Evolutionary conservation across 2,797 vertebrate species (phyloP).

Genomic region (Sebastiscus albofasciatus): DNA sequence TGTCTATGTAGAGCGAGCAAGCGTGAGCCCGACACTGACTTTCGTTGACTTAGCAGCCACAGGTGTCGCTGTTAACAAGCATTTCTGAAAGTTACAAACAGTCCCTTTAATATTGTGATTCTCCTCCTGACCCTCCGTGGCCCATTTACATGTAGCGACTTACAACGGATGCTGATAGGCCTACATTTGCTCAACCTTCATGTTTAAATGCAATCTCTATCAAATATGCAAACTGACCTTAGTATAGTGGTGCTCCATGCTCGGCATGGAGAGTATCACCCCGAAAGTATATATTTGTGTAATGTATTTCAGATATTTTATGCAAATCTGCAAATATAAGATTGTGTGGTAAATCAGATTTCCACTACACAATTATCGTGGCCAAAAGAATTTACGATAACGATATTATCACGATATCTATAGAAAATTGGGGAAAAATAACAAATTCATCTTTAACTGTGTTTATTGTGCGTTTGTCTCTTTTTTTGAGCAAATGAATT

Average conservation of each 20-base stretch:
- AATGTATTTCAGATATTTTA: neutral
- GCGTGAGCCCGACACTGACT: no score
- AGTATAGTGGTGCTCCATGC: no score
- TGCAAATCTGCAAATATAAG: neutral
- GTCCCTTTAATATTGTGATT: neutral
- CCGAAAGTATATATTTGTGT: neutral
- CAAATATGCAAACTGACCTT: neutral
- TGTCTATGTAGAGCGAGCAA: no score
- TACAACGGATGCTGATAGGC: neutral
- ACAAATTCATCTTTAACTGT: neutral
- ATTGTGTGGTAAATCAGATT: neutral
- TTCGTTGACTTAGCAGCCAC: rapidly evolving
- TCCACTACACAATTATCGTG: no score
- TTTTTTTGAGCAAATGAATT: neutral
- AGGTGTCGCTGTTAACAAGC: no score
- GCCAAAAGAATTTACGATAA: no score
- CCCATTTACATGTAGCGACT: neutral
- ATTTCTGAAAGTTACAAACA: no score
- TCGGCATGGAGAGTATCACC: neutral
- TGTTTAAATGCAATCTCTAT: neutral
- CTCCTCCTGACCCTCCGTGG: neutral
- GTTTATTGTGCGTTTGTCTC: neutral
- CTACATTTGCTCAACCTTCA: neutral
- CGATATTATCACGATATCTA: no score
- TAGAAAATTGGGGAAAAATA: no score